phyloP scores from a whole-genome alignment of 2,113 vertebrate genomes.

The Erpornis zantholeuca region DNA sequence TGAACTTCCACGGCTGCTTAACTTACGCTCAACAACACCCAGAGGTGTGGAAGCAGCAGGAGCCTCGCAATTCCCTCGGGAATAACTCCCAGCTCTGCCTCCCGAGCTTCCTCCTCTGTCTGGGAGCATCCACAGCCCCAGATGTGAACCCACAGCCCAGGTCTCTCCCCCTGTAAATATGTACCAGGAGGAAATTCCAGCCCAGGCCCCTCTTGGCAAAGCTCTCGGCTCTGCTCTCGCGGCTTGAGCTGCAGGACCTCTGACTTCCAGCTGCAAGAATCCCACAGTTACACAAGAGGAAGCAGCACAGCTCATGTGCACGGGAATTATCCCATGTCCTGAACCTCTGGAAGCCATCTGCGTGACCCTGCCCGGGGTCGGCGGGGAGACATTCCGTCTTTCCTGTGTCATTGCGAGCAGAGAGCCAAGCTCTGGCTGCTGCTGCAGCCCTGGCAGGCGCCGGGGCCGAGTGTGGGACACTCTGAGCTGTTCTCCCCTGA shows the following conservation, averaged over 20 bases:
- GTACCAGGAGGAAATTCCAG: constrained; percentile 34
- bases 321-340: constrained; percentile 13
- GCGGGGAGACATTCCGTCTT: constrained; percentile 33
- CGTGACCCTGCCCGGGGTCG: neutral
- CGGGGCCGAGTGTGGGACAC: neutral
- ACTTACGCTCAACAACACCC: neutral
- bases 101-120: neutral
- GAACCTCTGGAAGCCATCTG: constrained; percentile 17
- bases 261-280: constrained; percentile 26
- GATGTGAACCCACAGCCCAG: neutral
- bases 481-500: neutral
- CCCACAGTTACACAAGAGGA: constrained; percentile 8
- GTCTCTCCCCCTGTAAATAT: neutral
- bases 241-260: neutral
- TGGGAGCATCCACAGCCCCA: neutral
- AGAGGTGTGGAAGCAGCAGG: rapidly evolving
- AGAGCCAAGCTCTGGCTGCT: neutral
- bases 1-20: neutral
- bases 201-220: neutral
- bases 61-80: neutral
- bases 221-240: neutral
- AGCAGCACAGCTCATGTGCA: neutral
- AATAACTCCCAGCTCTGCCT: neutral
- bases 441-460: neutral
- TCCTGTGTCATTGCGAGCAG: neutral